Evolutionary conservation across 1,140 invertebrate genomes (phyloP).

Genomic region (Orchestia grillus): DNA sequence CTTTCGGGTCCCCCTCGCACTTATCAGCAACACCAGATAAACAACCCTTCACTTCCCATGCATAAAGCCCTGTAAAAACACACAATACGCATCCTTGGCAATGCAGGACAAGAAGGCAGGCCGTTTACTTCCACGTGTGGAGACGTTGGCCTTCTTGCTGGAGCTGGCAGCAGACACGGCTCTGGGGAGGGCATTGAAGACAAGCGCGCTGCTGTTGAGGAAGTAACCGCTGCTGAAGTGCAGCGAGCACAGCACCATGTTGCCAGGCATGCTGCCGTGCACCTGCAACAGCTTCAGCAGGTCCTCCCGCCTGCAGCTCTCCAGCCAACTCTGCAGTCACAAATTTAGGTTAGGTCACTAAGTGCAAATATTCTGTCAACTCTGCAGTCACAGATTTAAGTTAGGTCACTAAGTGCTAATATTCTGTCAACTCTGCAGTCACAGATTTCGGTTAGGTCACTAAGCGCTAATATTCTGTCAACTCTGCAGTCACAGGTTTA

Average conservation of each 20-base stretch:
- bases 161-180: background rate
- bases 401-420: too few relatives aligned
- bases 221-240: conserved; percentile 5
- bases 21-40: too few relatives aligned
- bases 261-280: conserved; percentile 28
- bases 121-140: background rate
- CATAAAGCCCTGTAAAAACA: background rate
- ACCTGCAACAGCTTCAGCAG: background rate
- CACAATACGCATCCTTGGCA: background rate
- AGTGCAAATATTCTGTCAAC: too few relatives aligned
- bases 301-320: background rate
- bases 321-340: background rate
- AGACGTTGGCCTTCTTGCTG: background rate
- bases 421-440: too few relatives aligned
- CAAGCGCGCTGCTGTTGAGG: background rate
- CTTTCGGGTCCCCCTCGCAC: too few relatives aligned
- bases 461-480: too few relatives aligned
- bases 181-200: background rate
- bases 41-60: too few relatives aligned
- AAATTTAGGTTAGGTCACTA: background rate
- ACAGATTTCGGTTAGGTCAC: too few relatives aligned
- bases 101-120: background rate
- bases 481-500: too few relatives aligned
- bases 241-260: background rate
- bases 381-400: too few relatives aligned